A percentile compares a stretch with the other conserved stretches of the same genome.
Evolutionary conservation across 2,113 vertebrate genomes (phyloP).

Genomic region (Sapayoa aenigma): DNA sequence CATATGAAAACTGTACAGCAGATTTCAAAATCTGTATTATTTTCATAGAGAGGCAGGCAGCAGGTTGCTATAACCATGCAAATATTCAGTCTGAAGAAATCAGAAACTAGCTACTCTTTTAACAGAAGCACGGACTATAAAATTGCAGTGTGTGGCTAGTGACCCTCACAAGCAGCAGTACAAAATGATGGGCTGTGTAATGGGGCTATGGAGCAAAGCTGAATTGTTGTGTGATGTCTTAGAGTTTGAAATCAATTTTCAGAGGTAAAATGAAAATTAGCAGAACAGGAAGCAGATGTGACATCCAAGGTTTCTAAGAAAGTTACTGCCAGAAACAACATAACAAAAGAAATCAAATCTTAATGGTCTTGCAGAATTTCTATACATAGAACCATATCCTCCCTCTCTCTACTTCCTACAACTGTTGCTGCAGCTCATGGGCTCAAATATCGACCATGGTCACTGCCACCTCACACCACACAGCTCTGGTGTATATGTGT

Average conservation of each 20-base stretch:
- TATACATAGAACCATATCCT: neutral
- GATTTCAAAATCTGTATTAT: neutral
- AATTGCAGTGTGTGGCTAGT: neutral
- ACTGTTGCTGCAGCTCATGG: neutral
- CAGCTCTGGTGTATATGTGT: neutral
- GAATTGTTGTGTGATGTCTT: neutral
- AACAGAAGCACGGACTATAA: neutral
- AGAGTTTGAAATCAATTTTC: neutral
- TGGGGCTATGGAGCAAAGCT: neutral
- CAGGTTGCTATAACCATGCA: neutral
- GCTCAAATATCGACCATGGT: neutral
- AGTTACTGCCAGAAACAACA: neutral
- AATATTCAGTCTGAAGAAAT: neutral
- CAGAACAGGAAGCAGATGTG: neutral
- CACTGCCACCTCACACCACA: neutral
- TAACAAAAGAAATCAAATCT: neutral
- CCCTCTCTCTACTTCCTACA: neutral
- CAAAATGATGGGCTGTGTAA: neutral
- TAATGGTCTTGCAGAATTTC: neutral
- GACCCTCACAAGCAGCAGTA: neutral
- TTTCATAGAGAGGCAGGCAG: neutral
- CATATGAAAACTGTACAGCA: neutral
- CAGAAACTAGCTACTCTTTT: neutral
- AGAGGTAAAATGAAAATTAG: neutral
- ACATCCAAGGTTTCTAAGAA: neutral